Base-by-base conservation (phyloP, 2,797 vertebrate genomes). In the Poecilia gillii region DNA sequence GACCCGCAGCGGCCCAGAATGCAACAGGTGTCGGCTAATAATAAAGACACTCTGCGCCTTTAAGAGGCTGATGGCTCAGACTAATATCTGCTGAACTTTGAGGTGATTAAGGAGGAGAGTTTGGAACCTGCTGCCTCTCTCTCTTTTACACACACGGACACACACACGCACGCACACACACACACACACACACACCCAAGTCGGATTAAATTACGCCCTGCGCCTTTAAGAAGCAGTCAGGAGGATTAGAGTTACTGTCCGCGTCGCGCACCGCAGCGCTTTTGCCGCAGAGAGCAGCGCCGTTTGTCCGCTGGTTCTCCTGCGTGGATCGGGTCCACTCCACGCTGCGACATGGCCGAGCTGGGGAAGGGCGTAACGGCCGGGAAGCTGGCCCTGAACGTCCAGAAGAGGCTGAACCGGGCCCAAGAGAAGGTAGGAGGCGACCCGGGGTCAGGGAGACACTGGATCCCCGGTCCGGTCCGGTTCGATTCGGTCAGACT, bases 381-480 rank as follows among this genome's bases (percentile, higher is more conserved):
- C 55, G 98, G 98, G 77, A 98, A 98, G 82, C 96, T 99, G 89
- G 98, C 97, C 53, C 98, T 95, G 91, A 99, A 97, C 81, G 95
- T 99, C 66, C 98, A 99, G 97, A 99, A 99, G 95, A 97, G 97
- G 87, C 96, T 99, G 66, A 98, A 95, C 70, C 95, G 98, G n/a
- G 98, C 97, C n/a, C 98, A 99, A 91, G 98, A 99, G 94, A 99
- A 99, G 98, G 98, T 99, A 64, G 43, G 75, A 66, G 46, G 75
- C 76, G 13, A 85, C 86, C 74, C 74, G 1, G 77, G 76, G 88
- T 87, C 80, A 83, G 49, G 0, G 75, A 78, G 90, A 87, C 85
- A 91, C 86, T n/a, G 23, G 84, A 91, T 43, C 80, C 78, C 7
- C 0, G 4, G 0, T 72, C 43, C 68, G 72, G 51, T 9, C 46